Conservation (phyloP, 37 sponge, comb jelly and placozoan genomes). For the Axinella damicornis region DNA sequence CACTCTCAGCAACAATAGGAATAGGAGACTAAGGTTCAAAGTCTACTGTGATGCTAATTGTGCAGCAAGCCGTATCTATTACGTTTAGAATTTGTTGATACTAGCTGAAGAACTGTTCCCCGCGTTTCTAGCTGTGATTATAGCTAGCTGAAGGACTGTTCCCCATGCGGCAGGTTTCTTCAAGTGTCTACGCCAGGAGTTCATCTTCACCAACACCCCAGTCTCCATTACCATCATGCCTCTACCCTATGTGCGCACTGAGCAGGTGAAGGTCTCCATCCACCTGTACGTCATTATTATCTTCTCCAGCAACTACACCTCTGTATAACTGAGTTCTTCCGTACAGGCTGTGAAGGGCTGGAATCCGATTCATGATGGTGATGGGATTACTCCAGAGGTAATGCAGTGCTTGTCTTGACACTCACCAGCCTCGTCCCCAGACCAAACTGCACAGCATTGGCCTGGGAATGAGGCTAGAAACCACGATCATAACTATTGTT, state of each 20-base stretch:
- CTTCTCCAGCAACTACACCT: too few relatives aligned
- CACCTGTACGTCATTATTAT: background rate
- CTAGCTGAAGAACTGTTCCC: too few relatives aligned
- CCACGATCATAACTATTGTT: background rate
- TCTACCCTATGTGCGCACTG: conserved; percentile 56
- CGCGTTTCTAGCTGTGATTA: too few relatives aligned
- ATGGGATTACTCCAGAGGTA: conserved; percentile 39
- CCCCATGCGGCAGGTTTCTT: conserved; percentile 36
- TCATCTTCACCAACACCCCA: conserved; percentile 43
- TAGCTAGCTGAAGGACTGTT: background rate
- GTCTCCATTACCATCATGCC: conserved; percentile 59
- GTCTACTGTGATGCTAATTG: too few relatives aligned
- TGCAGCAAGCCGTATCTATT: too few relatives aligned
- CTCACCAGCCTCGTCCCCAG: background rate
- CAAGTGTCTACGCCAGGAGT: conserved; percentile 52
- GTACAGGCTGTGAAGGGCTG: conserved; percentile 38
- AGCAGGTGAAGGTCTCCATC: conserved; percentile 4
- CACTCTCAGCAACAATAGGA: too few relatives aligned
- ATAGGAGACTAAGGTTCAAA: too few relatives aligned
- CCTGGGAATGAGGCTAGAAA: background rate
- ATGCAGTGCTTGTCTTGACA: too few relatives aligned
- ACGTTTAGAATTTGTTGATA: too few relatives aligned
- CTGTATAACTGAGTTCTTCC: background rate
- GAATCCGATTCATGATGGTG: conserved; percentile 15
- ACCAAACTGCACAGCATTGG: background rate